Conservation (phyloP, 2,888 invertebrate genomes). For the Carterocephalus palaemon region DNA sequence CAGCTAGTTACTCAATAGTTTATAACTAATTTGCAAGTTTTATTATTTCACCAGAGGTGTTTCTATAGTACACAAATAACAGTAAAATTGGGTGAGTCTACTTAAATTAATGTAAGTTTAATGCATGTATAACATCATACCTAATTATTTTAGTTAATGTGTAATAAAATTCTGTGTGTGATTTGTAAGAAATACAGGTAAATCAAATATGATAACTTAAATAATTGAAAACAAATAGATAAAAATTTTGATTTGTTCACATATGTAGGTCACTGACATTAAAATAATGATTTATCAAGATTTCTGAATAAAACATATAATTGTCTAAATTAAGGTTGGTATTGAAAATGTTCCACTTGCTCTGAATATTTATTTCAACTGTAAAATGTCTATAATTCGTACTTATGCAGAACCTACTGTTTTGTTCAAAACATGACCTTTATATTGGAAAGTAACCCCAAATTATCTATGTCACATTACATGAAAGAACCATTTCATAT, state of each 20-base stretch:
- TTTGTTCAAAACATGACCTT: conserved; percentile 13
- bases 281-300: conserved; percentile 4
- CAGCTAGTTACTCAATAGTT: too few relatives aligned
- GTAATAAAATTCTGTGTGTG: too few relatives aligned
- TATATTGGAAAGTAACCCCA: conserved; percentile 10
- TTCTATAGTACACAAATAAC: too few relatives aligned
- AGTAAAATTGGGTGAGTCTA: too few relatives aligned
- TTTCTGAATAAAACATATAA: conserved; percentile 19
- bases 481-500: background rate
- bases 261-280: conserved; percentile 30
- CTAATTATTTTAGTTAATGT: too few relatives aligned
- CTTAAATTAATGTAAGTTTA: too few relatives aligned
- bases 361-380: background rate
- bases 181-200: too few relatives aligned
- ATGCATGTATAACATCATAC: too few relatives aligned
- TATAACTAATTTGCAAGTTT: too few relatives aligned
- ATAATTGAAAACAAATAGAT: too few relatives aligned
- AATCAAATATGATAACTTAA: too few relatives aligned
- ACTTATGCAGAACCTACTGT: background rate
- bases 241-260: conserved; percentile 3
- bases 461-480: background rate
- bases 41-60: too few relatives aligned
- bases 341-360: background rate
- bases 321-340: background rate
- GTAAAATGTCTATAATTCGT: background rate